Evolutionary conservation across 2,113 vertebrate species (phyloP).

Genomic region (Craseonycteris thonglongyai): DNA sequence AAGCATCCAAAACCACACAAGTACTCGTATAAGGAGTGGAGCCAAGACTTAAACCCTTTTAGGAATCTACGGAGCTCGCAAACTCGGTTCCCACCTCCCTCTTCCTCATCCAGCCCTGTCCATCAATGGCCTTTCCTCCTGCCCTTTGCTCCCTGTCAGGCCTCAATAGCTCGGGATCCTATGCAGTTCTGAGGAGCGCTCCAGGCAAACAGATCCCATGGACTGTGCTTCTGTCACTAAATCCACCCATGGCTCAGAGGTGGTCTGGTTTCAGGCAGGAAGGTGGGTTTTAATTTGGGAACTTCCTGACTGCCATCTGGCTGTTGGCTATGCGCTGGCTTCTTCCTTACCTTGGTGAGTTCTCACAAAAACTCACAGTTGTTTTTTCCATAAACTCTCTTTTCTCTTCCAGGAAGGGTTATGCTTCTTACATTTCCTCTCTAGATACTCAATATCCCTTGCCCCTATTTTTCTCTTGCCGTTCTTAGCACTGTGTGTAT

Average conservation of each 20-base stretch:
- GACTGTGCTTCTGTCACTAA: background rate
- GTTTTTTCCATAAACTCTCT: background rate
- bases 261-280: background rate
- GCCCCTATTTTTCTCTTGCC: background rate
- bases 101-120: accelerated
- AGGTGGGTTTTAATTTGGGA: background rate
- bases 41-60: background rate
- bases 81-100: too few species aligned
- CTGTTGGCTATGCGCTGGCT: too few species aligned
- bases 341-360: background rate
- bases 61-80: background rate
- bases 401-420: background rate
- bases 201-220: background rate
- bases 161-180: too few species aligned
- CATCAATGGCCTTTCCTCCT: background rate
- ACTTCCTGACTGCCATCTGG: accelerated
- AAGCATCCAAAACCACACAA: background rate
- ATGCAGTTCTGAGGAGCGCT: background rate
- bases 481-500: background rate
- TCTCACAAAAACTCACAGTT: background rate
- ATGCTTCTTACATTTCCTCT: background rate
- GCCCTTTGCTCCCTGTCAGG: background rate
- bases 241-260: too few species aligned
- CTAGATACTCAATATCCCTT: background rate
- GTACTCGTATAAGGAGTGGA: background rate